Evolutionary conservation across 2,888 invertebrate species (phyloP).

Genomic region (Phrixothrix hirtus): DNA sequence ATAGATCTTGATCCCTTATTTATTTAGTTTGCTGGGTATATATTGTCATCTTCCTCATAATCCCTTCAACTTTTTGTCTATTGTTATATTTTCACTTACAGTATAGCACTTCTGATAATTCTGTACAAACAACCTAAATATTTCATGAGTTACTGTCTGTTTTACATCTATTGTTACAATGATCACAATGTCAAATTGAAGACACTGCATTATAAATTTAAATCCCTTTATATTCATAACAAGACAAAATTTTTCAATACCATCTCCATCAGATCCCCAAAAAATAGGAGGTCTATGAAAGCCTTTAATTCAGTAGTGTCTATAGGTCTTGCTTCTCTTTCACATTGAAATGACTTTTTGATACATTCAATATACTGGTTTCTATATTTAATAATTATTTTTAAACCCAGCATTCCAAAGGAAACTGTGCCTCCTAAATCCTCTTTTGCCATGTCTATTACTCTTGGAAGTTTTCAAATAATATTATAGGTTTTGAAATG

Average conservation of each 20-base stretch:
- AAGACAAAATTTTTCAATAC: conserved; percentile 38
- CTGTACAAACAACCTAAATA: conserved; percentile 32
- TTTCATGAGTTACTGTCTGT: conserved; percentile 35
- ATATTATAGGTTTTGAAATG: no score
- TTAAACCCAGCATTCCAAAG: conserved; percentile 1
- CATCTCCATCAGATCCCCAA: conserved; percentile 37
- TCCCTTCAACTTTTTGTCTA: conserved; percentile 37
- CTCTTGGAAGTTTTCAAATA: conserved; percentile 2
- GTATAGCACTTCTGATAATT: conserved; percentile 36
- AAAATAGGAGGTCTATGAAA: conserved; percentile 36
- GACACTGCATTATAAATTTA: no score
- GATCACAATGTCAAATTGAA: conserved; percentile 35
- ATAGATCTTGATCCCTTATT: no score
- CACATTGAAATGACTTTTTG: conserved; percentile 21
- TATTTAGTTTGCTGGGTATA: neutral
- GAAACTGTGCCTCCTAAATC: conserved; percentile 1
- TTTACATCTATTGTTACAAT: conserved; percentile 22
- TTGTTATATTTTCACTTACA: conserved; percentile 38
- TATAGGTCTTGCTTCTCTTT: conserved; percentile 16
- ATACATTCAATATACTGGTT: conserved; percentile 33
- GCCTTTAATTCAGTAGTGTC: conserved; percentile 36
- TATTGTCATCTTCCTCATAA: conserved; percentile 38
- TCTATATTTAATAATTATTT: conserved; percentile 10
- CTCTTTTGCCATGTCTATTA: conserved; percentile 3
- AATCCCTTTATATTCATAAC: conserved; percentile 39